Evolutionary conservation across 2,797 vertebrate genomes (phyloP).

Genomic region (Menidia menidia): DNA sequence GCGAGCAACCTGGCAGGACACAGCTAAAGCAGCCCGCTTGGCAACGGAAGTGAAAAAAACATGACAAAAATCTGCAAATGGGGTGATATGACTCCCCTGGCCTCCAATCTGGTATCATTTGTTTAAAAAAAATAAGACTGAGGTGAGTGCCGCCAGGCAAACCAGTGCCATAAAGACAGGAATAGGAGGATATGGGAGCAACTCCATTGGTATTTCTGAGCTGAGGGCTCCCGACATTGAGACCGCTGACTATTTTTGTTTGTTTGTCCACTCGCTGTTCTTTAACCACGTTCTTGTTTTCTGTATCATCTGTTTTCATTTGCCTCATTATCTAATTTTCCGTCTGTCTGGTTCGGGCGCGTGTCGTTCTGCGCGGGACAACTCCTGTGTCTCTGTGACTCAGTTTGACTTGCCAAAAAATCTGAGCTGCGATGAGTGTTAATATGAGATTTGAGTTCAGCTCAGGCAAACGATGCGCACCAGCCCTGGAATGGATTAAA

Average conservation of each 20-base stretch:
- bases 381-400: conserved; percentile 28
- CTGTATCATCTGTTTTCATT: conserved; percentile 31
- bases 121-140: conserved; percentile 34
- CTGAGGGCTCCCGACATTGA: too few species aligned
- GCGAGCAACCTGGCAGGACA: conserved; percentile 56
- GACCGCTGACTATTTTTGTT: neutral
- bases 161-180: conserved; percentile 13
- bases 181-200: conserved; percentile 4
- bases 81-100: conserved; percentile 53
- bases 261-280: conserved; percentile 1
- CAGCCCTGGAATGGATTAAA: conserved; percentile 41
- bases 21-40: conserved; percentile 39
- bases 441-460: conserved; percentile 29
- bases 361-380: conserved; percentile 16
- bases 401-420: conserved; percentile 40
- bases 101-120: conserved; percentile 56
- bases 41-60: conserved; percentile 51
- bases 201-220: neutral
- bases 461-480: conserved; percentile 24
- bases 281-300: neutral
- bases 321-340: conserved; percentile 50
- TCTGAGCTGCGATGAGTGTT: conserved; percentile 24
- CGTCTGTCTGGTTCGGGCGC: conserved; percentile 5
- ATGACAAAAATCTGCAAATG: conserved; percentile 42
- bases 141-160: conserved; percentile 1